A percentile compares a stretch with the other conserved stretches of the same genome.
Conservation (phyloP, 2,113 vertebrate species). For the Hirundichthys speculiger region DNA sequence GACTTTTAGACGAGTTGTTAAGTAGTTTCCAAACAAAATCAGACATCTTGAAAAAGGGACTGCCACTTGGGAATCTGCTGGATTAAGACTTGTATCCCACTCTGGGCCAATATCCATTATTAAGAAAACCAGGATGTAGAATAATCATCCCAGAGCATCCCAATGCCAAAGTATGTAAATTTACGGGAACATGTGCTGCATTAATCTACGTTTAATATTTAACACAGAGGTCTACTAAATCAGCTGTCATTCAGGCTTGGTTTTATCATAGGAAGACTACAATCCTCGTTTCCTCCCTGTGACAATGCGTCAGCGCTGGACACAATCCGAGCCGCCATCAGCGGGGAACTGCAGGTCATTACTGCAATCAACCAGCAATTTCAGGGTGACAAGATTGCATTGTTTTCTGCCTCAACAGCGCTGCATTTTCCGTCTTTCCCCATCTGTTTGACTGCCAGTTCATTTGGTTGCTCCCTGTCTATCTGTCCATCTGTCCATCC, state of each 20-base stretch:
- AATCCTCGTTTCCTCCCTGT: constrained; percentile 35
- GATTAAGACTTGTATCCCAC: constrained; percentile 18
- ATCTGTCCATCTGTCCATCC: constrained; percentile 33
- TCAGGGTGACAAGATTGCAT: constrained; percentile 56
- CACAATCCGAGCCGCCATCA: constrained; percentile 34
- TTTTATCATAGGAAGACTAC: constrained; percentile 32
- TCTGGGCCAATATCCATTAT: constrained; percentile 32
- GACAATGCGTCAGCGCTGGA: constrained; percentile 20
- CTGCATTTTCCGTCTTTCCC: constrained; percentile 16
- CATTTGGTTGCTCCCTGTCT: constrained; percentile 39
- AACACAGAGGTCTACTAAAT: constrained; percentile 36
- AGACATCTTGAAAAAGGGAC: constrained; percentile 17
- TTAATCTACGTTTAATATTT: constrained; percentile 37
- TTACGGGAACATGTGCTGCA: constrained; percentile 18
- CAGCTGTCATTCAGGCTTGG: constrained; percentile 35
- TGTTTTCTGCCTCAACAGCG: constrained; percentile 45
- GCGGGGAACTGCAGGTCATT: constrained; percentile 49
- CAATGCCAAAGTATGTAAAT: constrained; percentile 25
- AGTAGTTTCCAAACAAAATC: constrained; percentile 28
- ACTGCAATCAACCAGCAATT: constrained; percentile 57
- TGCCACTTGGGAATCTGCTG: constrained; percentile 18
- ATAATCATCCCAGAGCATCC: not conserved
- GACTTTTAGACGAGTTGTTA: constrained; percentile 5
- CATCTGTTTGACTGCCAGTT: constrained; percentile 47
- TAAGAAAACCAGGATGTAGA: constrained; percentile 42